Evolutionary conservation across 23 tunicate genomes (phyloP), one percentile per base, ranked within the genome.

Genomic region (Phallusia fumigata): DNA sequence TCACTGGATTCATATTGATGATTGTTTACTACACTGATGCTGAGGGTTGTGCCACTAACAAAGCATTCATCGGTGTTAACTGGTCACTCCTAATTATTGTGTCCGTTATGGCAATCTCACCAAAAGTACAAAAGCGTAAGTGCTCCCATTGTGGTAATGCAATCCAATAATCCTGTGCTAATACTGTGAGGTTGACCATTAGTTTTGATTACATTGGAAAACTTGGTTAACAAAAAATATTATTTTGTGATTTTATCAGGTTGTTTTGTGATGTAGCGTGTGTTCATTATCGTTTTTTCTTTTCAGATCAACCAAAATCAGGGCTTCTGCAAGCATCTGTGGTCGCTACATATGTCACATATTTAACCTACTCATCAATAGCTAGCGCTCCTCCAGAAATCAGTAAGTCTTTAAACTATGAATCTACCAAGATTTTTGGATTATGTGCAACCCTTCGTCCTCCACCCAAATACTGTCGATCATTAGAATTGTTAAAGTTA

Each of bases 331-430:
- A 94, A 69, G 79, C 98, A 10, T 85, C 98, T 16, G 90, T 94
- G 19, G 95, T 94, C 32, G 83, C 98, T 0, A 30, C 86, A 24
- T 97, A 97, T 49, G 86, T 87, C 64, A 92, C 85, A 64, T 97
- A 84, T 75, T 65, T 97, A 53, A 90, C 95, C 18, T 97, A 95
- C 93, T 97, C 99, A 15, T 91, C 99, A 44, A 90, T 97, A 65
- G 83, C 89, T 0, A 92, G 92, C 72, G 79, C 85, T 28, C 99
- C 99, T 11, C 87, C 81, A 21, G 85, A 84, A 30, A 12, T 28
- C 16, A 76, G 86, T 35, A 22, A 53, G 44, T 35, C 35, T 18
- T n/a, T n/a, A n/a, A n/a, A n/a, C n/a, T n/a, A n/a, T n/a, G n/a
- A n/a, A n/a, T n/a, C n/a, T n/a, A n/a, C n/a, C n/a, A n/a, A n/a